A percentile compares a stretch with the other conserved stretches of the same genome.
Evolutionary conservation across 2,888 invertebrate genomes (phyloP).

Genomic region (Orthosia cruda): DNA sequence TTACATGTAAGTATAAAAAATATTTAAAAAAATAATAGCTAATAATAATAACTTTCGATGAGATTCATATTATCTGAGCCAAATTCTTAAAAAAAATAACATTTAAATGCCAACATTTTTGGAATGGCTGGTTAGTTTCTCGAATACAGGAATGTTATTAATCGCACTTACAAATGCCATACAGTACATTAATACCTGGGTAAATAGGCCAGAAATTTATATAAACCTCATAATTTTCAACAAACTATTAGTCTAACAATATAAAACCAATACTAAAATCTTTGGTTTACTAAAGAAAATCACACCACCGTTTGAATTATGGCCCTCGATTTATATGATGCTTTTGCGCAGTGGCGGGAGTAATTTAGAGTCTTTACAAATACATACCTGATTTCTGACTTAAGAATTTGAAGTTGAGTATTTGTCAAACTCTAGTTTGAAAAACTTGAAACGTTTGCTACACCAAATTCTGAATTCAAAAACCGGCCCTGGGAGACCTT

Average conservation of each 20-base stretch:
- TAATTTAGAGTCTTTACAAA: neutral
- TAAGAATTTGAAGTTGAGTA: too few relatives aligned
- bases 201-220: constrained; percentile 39
- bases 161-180: constrained; percentile 28
- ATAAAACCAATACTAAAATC: constrained; percentile 78
- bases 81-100: constrained; percentile 43
- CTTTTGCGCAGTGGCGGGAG: constrained; percentile 26
- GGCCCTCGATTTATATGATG: constrained; percentile 57
- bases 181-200: constrained; percentile 12
- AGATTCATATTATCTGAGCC: constrained; percentile 69
- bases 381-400: too few relatives aligned
- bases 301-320: constrained; percentile 70
- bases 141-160: constrained; percentile 65
- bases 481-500: neutral
- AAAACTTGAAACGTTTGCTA: too few relatives aligned
- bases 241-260: constrained; percentile 52
- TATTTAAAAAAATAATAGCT: constrained; percentile 47
- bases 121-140: constrained; percentile 66
- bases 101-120: constrained; percentile 64
- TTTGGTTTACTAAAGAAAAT: constrained; percentile 81
- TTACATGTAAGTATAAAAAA: constrained; percentile 42
- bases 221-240: constrained; percentile 45
- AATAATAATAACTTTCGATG: constrained; percentile 60
- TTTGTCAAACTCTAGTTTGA: too few relatives aligned
- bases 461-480: too few relatives aligned